Evolutionary conservation across 2,888 invertebrate genomes (phyloP).

Genomic region (Agrochola lota): DNA sequence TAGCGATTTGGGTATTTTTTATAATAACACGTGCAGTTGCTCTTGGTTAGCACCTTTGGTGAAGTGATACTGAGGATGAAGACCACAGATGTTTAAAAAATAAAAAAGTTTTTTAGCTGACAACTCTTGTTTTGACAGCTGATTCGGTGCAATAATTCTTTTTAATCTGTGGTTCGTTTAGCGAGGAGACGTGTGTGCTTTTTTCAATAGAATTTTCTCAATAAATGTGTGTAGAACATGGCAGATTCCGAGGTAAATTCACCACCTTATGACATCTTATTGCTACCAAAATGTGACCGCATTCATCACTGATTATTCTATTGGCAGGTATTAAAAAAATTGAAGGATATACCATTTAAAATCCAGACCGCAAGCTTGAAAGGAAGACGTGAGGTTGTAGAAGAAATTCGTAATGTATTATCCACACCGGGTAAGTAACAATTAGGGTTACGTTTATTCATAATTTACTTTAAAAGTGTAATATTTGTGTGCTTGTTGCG

Average conservation of each 20-base stretch:
- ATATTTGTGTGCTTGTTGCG: slow-evolving; percentile 14
- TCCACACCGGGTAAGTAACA: slow-evolving; percentile 92
- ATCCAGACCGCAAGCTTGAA: slow-evolving; percentile 94
- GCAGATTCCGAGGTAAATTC: slow-evolving; percentile 92
- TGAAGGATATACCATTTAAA: slow-evolving; percentile 94
- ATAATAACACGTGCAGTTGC: too few species aligned
- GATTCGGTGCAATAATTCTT: slow-evolving; percentile 46
- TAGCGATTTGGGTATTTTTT: too few species aligned
- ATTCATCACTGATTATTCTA: slow-evolving; percentile 62
- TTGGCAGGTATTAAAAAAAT: slow-evolving; percentile 91
- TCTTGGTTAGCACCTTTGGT: too few species aligned
- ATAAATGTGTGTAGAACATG: slow-evolving; percentile 90
- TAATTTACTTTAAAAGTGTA: slow-evolving; percentile 16
- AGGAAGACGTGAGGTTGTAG: slow-evolving; percentile 92
- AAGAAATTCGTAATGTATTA: slow-evolving; percentile 93
- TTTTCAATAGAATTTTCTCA: slow-evolving; percentile 69
- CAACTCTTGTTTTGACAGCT: slow-evolving; percentile 61
- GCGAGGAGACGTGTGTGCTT: slow-evolving; percentile 78
- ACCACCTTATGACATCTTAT: slow-evolving; percentile 20
- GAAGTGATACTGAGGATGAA: too few species aligned
- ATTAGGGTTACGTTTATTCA: slow-evolving; percentile 24
- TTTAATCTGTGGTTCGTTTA: slow-evolving; percentile 72
- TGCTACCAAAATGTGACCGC: slow-evolving; percentile 34
- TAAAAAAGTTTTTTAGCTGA: slow-evolving; percentile 17
- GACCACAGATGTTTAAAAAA: too few species aligned